These are phyloP conservation scores for Ferdinandea cuprea DNA, from an alignment of 2,888 invertebrate genomes.

Conservation along the genomic window DNA sequence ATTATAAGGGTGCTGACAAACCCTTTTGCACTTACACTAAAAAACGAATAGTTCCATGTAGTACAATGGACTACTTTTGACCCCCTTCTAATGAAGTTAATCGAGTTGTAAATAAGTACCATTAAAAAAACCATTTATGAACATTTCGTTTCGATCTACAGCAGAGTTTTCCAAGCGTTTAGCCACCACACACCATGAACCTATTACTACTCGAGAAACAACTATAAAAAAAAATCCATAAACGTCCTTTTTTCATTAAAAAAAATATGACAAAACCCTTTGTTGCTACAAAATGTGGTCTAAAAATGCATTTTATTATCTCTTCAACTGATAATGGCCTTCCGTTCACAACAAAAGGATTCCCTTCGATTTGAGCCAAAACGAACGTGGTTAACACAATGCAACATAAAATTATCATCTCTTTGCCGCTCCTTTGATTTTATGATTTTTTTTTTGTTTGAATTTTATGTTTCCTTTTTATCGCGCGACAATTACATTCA, in stretches of 20 bases:
- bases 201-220: not conserved
- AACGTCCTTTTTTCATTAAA: not conserved
- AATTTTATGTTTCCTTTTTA: no score
- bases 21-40: no score
- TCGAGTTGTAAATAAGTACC: no score
- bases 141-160: not conserved
- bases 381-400: slow-evolving; percentile 49
- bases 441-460: slow-evolving; percentile 9
- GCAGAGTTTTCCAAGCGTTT: not conserved
- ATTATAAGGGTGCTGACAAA: no score
- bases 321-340: slow-evolving; percentile 39
- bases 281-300: not conserved
- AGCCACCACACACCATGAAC: not conserved
- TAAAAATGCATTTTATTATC: slow-evolving; percentile 30
- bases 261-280: slow-evolving; percentile 1
- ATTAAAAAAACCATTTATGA: not conserved
- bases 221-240: not conserved
- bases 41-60: no score
- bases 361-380: slow-evolving; percentile 6
- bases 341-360: slow-evolving; percentile 34
- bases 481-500: slow-evolving; percentile 20
- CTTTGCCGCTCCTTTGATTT: slow-evolving; percentile 47
- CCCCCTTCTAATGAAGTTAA: no score
- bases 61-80: no score
- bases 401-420: slow-evolving; percentile 54